Base-by-base conservation (phyloP, 2,797 vertebrate genomes). In the Lepidocolaptes lacrymiger region DNA sequence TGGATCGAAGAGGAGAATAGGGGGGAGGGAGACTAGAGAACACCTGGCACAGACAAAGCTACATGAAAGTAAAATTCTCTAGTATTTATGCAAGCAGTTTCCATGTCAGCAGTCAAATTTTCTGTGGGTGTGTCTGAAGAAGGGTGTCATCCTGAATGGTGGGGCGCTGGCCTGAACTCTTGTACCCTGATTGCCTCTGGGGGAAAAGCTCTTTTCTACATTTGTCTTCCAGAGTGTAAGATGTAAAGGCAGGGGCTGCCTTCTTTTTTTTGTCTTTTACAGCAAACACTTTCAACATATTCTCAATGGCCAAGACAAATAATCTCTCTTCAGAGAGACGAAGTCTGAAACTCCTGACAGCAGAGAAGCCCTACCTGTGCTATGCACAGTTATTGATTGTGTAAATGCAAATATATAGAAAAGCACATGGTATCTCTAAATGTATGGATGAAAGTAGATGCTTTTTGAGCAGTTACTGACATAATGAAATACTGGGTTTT, bases 371-470 rank as follows among this genome's bases (percentile, higher is more conserved):
- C 8, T 52, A 23, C 20, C 18, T 39, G 34, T 72, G 23, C 26
- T 69, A 9, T 46, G 34, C 4, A 3, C 19, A 19, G n/a, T 27
- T 71, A 90, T 81, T 74, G 64, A n/a, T 59, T 52, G 30, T 21
- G 2, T 77, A 61, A 64, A 81, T 67, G 15, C 32, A 71, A 67
- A n/a, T 5, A 23, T 46, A 51, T 55, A 37, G 64, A 79, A 59
- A 52, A 15, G 3, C 30, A n/a, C 0, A 0, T 27, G 28, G 2
- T 37, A 5, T 46, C 17, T 11, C 11, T 68, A 80, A 62, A 32
- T 4, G 15, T 41, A 6, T 39, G n/a, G n/a, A 27, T 67, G 16
- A 8, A 69, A 20, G 39, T 9, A 67, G 30, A 44, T 59, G 11
- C 6, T 75, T 94, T 89, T 37, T 69, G n/a, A 89, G 28, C 32